Conservation (phyloP, 2,797 vertebrate species). For the Hippoglossus hippoglossus region DNA sequence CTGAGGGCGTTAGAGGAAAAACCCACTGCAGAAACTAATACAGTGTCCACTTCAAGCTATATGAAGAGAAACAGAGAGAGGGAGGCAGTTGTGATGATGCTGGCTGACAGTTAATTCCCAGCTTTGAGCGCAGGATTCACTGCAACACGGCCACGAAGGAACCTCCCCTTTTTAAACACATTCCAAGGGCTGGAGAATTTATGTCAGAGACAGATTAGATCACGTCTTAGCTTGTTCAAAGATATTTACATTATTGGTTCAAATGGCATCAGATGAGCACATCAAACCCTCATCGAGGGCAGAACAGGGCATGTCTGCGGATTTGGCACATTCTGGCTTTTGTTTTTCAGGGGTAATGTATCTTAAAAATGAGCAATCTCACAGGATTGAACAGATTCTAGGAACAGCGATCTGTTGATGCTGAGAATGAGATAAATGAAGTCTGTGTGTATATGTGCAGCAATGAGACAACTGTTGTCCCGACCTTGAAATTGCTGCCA, state of each 20-base stretch:
- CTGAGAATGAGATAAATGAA: conserved; percentile 39
- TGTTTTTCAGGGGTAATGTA: conserved; percentile 35
- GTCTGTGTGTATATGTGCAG: conserved; percentile 22
- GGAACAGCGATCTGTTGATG: conserved; percentile 38
- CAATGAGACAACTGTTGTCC: conserved; percentile 66
- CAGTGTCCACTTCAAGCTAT: conserved; percentile 44
- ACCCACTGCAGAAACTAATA: conserved; percentile 52
- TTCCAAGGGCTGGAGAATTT: conserved; percentile 58
- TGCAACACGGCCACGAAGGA: conserved; percentile 60
- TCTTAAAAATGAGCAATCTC: conserved; percentile 54
- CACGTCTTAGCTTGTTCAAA: conserved; percentile 81
- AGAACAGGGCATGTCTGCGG: conserved; percentile 70
- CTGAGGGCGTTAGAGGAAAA: conserved; percentile 52
- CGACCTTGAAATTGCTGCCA: conserved; percentile 82
- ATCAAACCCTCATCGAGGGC: conserved; percentile 65
- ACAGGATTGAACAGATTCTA: conserved; percentile 55
- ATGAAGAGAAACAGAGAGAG: conserved; percentile 43
- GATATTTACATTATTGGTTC: conserved; percentile 84
- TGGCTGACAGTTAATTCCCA: conserved; percentile 68
- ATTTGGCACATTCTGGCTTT: conserved; percentile 61
- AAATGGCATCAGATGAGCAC: conserved; percentile 68
- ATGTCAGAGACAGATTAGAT: conserved; percentile 76
- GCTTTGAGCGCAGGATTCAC: conserved; percentile 62
- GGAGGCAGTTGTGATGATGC: conserved; percentile 59
- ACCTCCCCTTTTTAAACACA: conserved; percentile 54